These are phyloP conservation scores for Tragopan temminckii DNA, from an alignment of 2,797 vertebrate genomes.

Conservation along the genomic window DNA sequence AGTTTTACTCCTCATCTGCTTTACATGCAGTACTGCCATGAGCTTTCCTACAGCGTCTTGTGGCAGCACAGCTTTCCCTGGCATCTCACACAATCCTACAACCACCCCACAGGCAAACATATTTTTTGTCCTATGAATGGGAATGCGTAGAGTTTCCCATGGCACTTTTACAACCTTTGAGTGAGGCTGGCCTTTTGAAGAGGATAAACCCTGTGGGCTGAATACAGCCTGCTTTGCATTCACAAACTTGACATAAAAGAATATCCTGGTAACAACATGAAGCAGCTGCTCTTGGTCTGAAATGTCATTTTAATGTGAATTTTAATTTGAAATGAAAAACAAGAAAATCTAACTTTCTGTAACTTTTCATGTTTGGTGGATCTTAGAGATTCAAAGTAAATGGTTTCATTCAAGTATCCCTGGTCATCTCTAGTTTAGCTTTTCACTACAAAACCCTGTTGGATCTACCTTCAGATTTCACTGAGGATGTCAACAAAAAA, in stretches of 20 bases:
- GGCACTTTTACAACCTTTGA: neutral
- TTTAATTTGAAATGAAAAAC: neutral
- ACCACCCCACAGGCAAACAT: neutral
- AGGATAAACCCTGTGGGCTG: neutral
- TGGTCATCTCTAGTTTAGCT: neutral
- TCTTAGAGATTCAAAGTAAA: neutral
- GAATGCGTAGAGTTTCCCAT: neutral
- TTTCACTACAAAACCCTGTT: neutral
- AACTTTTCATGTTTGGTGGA: neutral
- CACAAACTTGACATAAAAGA: neutral
- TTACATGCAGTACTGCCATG: neutral
- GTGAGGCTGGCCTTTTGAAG: neutral
- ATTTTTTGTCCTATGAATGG: neutral
- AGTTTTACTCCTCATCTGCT: neutral
- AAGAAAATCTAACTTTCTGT: neutral
- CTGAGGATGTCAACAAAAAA: neutral
- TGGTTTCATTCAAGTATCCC: neutral
- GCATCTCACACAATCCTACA: neutral
- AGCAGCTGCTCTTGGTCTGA: neutral
- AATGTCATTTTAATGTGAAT: neutral
- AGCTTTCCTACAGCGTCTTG: neutral
- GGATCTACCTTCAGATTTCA: neutral
- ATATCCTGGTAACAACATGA: neutral
- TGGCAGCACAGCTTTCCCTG: neutral
- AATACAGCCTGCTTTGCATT: neutral